Evolutionary conservation across 1,140 invertebrate genomes (phyloP), one percentile per base, ranked within the genome.

Genomic region (Belonocnema kinseyi): DNA sequence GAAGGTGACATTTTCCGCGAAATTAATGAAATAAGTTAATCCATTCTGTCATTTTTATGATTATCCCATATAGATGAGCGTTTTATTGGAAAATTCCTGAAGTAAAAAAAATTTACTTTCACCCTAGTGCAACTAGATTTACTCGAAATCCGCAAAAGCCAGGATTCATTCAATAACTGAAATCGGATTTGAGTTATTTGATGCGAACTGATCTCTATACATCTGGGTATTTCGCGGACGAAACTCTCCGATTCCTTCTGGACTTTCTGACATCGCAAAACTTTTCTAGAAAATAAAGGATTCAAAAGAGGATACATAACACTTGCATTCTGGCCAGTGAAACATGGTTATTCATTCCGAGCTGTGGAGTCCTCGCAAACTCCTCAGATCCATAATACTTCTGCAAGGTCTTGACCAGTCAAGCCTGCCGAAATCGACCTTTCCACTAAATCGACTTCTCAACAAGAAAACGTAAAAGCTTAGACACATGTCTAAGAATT

Each of bases 281-380:
- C 26, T 66, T 66, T 66, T 66, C 26, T 5, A n/a, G 26, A 66
- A 66, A 66, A 66, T 66, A 66, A 40, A 66, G 26, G 5, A 66
- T n/a, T 13, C 21, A 16, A 66, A 66, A 66, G 61, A n/a, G 61
- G 61, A 66, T 66, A 66, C 26, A 33, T 33, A 66, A 66, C 61
- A 66, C 61, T 66, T 66, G 61, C 61, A 66, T 66, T 66, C 61
- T 66, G 61, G 33, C 26, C 61, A 66, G 61, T 66, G 61, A 66
- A 14, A 66, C 61, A 66, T 66, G 61, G 61, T 33, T 33, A 33
- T 58, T 58, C 56, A 58, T 21, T 66, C 2, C 2, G 16, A 3
- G 53, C n/a, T 1, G 53, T 54, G 61, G 33, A 33, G 26, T 46
- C 26, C 14, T 66, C 33, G 46, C 33, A 66, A 66, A 66, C 61